These are phyloP conservation scores for Melanocharis versteri DNA, from an alignment of 2,113 vertebrate species.

Conservation along the genomic window DNA sequence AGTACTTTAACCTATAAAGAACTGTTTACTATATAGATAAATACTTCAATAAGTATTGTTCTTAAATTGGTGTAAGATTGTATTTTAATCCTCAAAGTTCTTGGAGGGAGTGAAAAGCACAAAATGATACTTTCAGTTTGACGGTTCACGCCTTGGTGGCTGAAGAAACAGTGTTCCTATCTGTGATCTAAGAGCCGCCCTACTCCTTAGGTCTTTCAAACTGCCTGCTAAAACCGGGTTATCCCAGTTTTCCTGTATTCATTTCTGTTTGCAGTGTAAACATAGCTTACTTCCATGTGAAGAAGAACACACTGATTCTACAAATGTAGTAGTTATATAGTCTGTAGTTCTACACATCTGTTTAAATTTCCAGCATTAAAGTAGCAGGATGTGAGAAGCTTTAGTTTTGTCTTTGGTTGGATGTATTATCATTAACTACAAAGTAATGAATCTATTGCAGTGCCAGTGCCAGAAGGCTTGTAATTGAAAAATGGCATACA, in stretches of 20 bases:
- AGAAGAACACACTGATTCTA: background rate
- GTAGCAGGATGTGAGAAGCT: background rate
- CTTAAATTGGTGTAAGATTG: background rate
- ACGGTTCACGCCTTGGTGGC: background rate
- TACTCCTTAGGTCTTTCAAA: background rate
- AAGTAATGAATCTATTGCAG: background rate
- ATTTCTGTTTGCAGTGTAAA: background rate
- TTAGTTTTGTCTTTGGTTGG: background rate
- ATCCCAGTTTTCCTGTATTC: background rate
- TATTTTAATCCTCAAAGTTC: background rate
- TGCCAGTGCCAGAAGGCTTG: background rate
- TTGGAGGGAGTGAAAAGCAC: background rate
- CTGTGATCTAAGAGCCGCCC: background rate
- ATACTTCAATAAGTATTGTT: background rate
- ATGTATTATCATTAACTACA: background rate
- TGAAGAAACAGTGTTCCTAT: background rate
- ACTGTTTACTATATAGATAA: background rate
- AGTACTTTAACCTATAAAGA: background rate
- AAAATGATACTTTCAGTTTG: background rate
- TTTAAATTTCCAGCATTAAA: background rate
- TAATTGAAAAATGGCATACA: background rate
- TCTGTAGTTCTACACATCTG: fast-evolving
- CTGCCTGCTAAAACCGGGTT: background rate
- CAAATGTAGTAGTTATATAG: background rate
- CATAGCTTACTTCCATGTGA: background rate